Percentiles rank a stretch among this genome's conserved stretches.
Conservation (phyloP, 2,797 vertebrate species). For the Mustela erminea region DNA sequence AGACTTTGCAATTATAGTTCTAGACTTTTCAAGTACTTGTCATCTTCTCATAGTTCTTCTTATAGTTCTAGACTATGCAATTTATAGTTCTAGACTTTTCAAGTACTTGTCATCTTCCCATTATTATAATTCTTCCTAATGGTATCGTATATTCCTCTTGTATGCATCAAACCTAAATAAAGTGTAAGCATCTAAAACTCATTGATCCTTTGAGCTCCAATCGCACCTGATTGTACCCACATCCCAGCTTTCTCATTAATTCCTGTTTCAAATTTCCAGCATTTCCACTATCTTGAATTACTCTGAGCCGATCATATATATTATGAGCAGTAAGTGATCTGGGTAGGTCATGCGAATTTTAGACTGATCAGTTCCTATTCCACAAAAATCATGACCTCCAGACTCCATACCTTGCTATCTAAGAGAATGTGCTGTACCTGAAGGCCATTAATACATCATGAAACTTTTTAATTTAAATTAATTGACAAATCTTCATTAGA, state of each 20-base stretch:
- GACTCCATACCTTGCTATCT: not conserved
- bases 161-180: not conserved
- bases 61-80: not conserved
- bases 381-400: not conserved
- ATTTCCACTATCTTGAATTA: not conserved
- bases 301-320: not conserved
- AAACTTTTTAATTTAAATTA: slow-evolving; percentile 43
- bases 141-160: not conserved
- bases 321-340: not conserved
- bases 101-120: not conserved
- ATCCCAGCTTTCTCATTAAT: not conserved
- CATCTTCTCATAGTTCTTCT: not conserved
- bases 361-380: not conserved
- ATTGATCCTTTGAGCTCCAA: not conserved
- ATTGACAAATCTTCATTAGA: not conserved
- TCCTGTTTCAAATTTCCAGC: slow-evolving; percentile 6
- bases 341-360: not conserved
- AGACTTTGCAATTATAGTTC: not conserved
- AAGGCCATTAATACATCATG: not conserved
- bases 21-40: not conserved
- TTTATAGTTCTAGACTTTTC: not conserved
- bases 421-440: not conserved
- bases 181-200: not conserved
- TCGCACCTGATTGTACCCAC: not conserved
- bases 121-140: not conserved